These are phyloP conservation scores for Plagodis pulveraria DNA, from an alignment of 2,888 invertebrate genomes.

Conservation along the genomic window DNA sequence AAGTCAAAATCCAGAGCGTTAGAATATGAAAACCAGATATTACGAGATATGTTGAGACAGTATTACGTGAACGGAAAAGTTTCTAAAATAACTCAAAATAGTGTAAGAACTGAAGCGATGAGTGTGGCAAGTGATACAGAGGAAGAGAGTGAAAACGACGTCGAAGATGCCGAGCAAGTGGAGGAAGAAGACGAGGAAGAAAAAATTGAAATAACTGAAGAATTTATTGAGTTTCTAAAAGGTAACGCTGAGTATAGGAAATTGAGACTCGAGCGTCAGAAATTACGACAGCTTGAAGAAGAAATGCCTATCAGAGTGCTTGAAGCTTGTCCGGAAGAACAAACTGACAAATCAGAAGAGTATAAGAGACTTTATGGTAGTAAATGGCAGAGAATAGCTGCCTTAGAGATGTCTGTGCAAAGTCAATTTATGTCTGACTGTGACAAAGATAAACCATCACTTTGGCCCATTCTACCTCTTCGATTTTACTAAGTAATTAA, in stretches of 20 bases:
- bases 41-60: slow-evolving; percentile 78
- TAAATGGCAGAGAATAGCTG: slow-evolving; percentile 87
- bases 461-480: slow-evolving; percentile 91
- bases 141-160: slow-evolving; percentile 15
- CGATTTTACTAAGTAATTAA: slow-evolving; percentile 50
- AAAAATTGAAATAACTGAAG: slow-evolving; percentile 85
- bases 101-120: neutral
- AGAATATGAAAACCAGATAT: slow-evolving; percentile 83
- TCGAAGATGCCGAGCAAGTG: slow-evolving; percentile 43
- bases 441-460: slow-evolving; percentile 85
- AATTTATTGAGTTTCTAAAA: slow-evolving; percentile 86
- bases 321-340: slow-evolving; percentile 46
- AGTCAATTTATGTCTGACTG: slow-evolving; percentile 86
- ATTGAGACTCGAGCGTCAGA: slow-evolving; percentile 53
- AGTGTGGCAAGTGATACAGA: slow-evolving; percentile 12
- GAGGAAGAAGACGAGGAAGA: slow-evolving; percentile 38
- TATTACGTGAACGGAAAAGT: slow-evolving; percentile 43
- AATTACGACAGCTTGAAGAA: slow-evolving; percentile 45
- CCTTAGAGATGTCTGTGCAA: slow-evolving; percentile 89
- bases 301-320: slow-evolving; percentile 39
- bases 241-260: slow-evolving; percentile 84
- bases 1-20: slow-evolving; percentile 84
- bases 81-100: slow-evolving; percentile 18
- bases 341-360: slow-evolving; percentile 58
- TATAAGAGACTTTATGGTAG: slow-evolving; percentile 87